Evolutionary conservation across 2,888 invertebrate species (phyloP).

Genomic region (Papilio protenor): DNA sequence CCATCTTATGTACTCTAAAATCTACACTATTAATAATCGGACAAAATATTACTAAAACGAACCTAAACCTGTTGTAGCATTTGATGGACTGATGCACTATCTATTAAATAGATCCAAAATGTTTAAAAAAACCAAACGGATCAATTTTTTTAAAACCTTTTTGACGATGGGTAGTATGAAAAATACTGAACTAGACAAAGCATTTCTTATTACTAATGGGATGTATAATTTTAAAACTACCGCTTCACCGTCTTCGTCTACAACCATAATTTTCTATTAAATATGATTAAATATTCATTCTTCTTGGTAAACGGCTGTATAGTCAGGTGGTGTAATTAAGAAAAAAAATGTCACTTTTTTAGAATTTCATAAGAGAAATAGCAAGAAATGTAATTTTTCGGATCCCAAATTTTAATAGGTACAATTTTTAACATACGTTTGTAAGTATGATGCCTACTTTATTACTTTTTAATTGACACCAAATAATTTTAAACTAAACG

Average conservation of each 20-base stretch:
- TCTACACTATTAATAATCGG: background rate
- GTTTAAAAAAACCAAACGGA: background rate
- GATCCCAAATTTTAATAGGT: conserved; percentile 12
- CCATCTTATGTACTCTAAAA: background rate
- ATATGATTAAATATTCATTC: background rate
- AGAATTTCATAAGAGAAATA: background rate
- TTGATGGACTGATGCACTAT: no score
- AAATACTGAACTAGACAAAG: background rate
- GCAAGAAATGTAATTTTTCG: background rate
- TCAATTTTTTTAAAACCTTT: background rate
- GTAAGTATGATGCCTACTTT: background rate
- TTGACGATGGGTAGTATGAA: background rate
- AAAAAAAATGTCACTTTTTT: background rate
- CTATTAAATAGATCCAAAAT: no score
- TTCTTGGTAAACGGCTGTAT: background rate
- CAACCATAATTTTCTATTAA: background rate
- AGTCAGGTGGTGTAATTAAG: background rate
- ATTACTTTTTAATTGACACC: background rate
- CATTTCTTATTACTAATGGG: background rate
- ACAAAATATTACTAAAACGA: no score
- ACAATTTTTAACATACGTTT: background rate
- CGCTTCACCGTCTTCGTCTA: background rate
- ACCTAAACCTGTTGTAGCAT: no score
- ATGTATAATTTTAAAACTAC: background rate
- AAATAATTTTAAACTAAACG: background rate